Evolutionary conservation across 2,113 vertebrate genomes (phyloP).

Genomic region (Xenopus laevis): DNA sequence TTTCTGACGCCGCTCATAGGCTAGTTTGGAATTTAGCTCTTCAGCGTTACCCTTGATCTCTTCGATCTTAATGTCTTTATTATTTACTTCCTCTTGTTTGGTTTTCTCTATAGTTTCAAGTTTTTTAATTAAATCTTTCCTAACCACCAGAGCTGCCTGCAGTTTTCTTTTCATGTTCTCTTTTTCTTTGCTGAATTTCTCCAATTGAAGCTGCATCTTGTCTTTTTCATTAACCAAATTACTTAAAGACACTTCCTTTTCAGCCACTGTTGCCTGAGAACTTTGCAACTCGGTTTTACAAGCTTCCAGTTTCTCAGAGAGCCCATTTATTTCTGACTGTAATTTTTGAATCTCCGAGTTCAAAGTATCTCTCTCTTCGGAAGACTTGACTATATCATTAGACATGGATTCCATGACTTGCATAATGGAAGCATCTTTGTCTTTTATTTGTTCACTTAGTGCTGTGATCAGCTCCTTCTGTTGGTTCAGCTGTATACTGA

Average conservation of each 20-base stretch:
- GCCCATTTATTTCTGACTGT: conserved; percentile 51
- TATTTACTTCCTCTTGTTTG: conserved; percentile 56
- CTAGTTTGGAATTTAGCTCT: conserved; percentile 56
- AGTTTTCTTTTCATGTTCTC: conserved; percentile 78
- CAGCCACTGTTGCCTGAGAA: conserved; percentile 49
- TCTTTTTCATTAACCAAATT: conserved; percentile 59
- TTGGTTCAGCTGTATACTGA: conserved; percentile 70
- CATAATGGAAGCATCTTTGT: conserved; percentile 69
- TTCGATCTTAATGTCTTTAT: conserved; percentile 52
- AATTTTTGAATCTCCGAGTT: conserved; percentile 58
- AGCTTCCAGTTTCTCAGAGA: conserved; percentile 59
- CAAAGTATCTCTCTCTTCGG: conserved; percentile 62
- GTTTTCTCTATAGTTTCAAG: conserved; percentile 66
- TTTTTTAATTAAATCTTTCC: conserved; percentile 77
- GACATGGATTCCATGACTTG: conserved; percentile 71
- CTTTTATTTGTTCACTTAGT: conserved; percentile 72
- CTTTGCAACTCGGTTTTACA: conserved; percentile 52
- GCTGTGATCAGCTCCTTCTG: conserved; percentile 73
- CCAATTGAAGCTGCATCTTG: conserved; percentile 57
- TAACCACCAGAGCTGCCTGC: conserved; percentile 72
- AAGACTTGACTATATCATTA: conserved; percentile 68
- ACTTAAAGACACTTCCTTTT: conserved; percentile 53
- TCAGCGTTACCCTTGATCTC: conserved; percentile 47
- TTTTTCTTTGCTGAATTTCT: conserved; percentile 68
- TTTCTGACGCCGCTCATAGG: conserved; percentile 48